Percentiles rank a stretch among this genome's conserved stretches.
These are phyloP conservation scores for Hypolimnas misippus DNA, from an alignment of 2,888 invertebrate species.

Conservation along the genomic window DNA sequence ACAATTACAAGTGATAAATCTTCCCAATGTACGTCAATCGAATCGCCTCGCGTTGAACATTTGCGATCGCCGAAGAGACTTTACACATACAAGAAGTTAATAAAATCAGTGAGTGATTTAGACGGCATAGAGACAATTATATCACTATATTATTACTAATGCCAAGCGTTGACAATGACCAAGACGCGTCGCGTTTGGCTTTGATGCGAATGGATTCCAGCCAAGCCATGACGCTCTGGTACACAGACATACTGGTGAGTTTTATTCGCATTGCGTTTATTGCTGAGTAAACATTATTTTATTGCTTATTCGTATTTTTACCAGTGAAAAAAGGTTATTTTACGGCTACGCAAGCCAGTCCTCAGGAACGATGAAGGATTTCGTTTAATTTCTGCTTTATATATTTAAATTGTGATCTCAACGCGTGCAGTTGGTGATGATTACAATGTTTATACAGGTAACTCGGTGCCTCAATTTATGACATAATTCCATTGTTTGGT, in stretches of 20 bases:
- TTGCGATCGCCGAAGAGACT: not conserved
- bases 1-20: not conserved
- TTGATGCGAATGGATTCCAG: slow-evolving; percentile 74
- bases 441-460: slow-evolving; percentile 43
- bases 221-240: slow-evolving; percentile 82
- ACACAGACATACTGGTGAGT: slow-evolving; percentile 81
- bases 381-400: slow-evolving; percentile 8
- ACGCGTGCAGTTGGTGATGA: slow-evolving; percentile 27
- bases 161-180: slow-evolving; percentile 72
- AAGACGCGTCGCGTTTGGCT: slow-evolving; percentile 61
- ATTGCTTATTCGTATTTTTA: slow-evolving; percentile 25
- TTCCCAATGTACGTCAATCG: not conserved
- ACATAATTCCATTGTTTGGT: slow-evolving; percentile 42
- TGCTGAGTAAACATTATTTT: slow-evolving; percentile 35
- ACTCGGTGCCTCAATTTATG: slow-evolving; percentile 34
- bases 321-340: slow-evolving; percentile 19
- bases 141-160: slow-evolving; percentile 61
- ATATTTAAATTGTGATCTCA: slow-evolving; percentile 26
- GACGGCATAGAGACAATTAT: slow-evolving; percentile 54
- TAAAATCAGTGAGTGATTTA: slow-evolving; percentile 42
- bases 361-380: slow-evolving; percentile 2
- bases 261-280: slow-evolving; percentile 43
- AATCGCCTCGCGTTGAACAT: not conserved
- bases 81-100: slow-evolving; percentile 29
- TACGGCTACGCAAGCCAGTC: slow-evolving; percentile 12